These are phyloP conservation scores for Danaus plexippus DNA, from an alignment of 1,140 invertebrate species.

Conservation along the genomic window DNA sequence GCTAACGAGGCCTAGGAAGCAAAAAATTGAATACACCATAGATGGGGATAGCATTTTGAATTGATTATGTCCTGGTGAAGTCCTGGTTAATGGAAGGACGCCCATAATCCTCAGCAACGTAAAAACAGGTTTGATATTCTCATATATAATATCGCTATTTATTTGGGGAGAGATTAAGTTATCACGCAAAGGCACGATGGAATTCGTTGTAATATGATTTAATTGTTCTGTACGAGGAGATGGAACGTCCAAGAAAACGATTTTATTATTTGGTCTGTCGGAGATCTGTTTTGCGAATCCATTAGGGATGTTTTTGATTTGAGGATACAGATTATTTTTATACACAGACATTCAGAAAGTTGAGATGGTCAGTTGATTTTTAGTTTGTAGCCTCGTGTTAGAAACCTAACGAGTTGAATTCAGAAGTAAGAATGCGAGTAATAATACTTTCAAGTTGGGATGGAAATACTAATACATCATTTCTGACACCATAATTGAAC, in stretches of 20 bases:
- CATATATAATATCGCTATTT: constrained; percentile 72
- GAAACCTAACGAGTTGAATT: constrained; percentile 21
- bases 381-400: constrained; percentile 9
- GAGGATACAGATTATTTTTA: constrained; percentile 41
- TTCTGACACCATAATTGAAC: constrained; percentile 56
- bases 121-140: constrained; percentile 74
- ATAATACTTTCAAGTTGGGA: constrained; percentile 24
- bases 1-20: constrained; percentile 65
- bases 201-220: constrained; percentile 35
- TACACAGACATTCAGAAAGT: constrained; percentile 45
- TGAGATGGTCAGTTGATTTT: constrained; percentile 13
- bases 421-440: constrained; percentile 21
- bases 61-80: constrained; percentile 56
- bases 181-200: constrained; percentile 43
- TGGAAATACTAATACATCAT: constrained; percentile 47
- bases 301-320: constrained; percentile 39
- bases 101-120: constrained; percentile 72
- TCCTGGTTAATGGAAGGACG: constrained; percentile 72
- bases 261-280: constrained; percentile 49
- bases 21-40: constrained; percentile 72
- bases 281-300: constrained; percentile 45
- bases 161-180: constrained; percentile 50
- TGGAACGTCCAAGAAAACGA: constrained; percentile 53
- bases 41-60: constrained; percentile 67
- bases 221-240: constrained; percentile 42